phyloP scores from a whole-genome alignment of 2,888 invertebrate genomes.

The Biston stratarius region DNA sequence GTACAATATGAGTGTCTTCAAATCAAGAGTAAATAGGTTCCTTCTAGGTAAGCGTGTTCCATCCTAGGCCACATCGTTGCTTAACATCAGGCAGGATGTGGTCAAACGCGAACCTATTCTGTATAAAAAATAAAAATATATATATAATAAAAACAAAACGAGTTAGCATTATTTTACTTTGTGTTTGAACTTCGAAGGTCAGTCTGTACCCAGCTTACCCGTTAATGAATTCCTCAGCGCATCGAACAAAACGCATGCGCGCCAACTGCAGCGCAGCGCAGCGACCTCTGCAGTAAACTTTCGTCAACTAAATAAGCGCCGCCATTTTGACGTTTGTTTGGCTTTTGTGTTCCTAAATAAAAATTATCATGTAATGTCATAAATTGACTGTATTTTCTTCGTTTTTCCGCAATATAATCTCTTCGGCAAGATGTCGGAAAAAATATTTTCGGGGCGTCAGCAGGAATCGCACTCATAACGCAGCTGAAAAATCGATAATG shows the following conservation, averaged over 20 bases:
- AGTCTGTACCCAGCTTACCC: too few species aligned
- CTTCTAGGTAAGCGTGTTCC: too few species aligned
- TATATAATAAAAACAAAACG: too few species aligned
- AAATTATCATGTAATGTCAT: conserved; percentile 72
- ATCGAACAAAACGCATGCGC: conserved; percentile 77
- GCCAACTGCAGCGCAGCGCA: conserved; percentile 62
- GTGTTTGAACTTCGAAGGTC: too few species aligned
- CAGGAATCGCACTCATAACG: conserved; percentile 57
- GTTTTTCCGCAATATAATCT: conserved; percentile 56
- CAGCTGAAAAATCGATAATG: conserved; percentile 80
- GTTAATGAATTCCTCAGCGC: conserved; percentile 52
- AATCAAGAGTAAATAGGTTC: too few species aligned
- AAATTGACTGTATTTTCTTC: conserved; percentile 55
- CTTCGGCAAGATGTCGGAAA: conserved; percentile 50
- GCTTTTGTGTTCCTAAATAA: conserved; percentile 79
- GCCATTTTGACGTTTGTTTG: conserved; percentile 87
- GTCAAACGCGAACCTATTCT: too few species aligned
- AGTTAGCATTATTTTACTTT: too few species aligned
- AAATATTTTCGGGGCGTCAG: conserved; percentile 56
- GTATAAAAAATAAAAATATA: too few species aligned
- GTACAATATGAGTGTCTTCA: too few species aligned
- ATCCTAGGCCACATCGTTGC: too few species aligned
- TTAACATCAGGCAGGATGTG: too few species aligned
- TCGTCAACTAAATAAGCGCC: conserved; percentile 68
- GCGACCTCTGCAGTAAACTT: conserved; percentile 73